phyloP scores from a whole-genome alignment of 2,113 vertebrate species.

The Bujurquina vittata region DNA sequence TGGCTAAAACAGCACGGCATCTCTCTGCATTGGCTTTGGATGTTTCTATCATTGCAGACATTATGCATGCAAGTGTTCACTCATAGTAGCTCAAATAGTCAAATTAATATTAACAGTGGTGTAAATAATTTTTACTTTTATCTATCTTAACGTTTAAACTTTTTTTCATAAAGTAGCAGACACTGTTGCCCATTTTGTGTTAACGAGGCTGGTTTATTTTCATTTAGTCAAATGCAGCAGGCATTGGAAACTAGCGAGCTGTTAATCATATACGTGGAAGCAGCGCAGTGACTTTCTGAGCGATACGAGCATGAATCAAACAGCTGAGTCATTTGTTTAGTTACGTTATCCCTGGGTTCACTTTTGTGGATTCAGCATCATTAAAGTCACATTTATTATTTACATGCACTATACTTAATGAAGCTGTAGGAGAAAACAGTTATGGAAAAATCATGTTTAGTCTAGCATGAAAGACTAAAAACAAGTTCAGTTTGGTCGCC shows the following conservation, averaged over 20 bases:
- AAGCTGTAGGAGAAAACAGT: background rate
- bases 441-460: background rate
- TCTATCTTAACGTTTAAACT: too few species aligned
- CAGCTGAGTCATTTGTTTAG: slow-evolving; percentile 14
- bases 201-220: background rate
- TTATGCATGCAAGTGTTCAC: background rate
- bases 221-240: slow-evolving; percentile 1
- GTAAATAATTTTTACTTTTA: too few species aligned
- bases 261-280: background rate
- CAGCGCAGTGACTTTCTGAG: background rate
- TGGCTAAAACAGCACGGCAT: background rate
- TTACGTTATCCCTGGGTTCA: background rate
- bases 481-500: background rate
- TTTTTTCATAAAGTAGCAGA: background rate
- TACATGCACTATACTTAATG: background rate
- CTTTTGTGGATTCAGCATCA: slow-evolving; percentile 15
- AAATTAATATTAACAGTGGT: too few species aligned
- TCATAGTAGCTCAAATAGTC: background rate
- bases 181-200: background rate
- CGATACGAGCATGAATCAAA: background rate
- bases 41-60: background rate
- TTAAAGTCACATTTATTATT: slow-evolving; percentile 22
- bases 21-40: background rate
- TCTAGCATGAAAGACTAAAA: background rate
- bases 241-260: background rate